Conservation (phyloP, 2,888 invertebrate species). For the Tiliacea aurago region DNA sequence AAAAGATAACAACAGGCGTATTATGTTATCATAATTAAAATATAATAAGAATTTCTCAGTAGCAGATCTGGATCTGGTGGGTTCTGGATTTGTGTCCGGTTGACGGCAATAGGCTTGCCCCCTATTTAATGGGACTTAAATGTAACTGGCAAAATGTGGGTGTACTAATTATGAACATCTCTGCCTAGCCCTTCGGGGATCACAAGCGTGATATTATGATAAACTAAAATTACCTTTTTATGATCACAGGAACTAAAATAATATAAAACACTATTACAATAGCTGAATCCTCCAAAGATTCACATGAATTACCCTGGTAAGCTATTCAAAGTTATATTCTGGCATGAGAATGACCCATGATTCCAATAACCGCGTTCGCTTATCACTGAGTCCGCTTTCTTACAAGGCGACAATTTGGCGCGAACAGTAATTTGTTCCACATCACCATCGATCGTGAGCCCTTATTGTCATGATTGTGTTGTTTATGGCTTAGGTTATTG, state of each 20-base stretch:
- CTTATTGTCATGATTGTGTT: constrained; percentile 59
- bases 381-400: not conserved
- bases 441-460: constrained; percentile 63
- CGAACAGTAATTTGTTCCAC: constrained; percentile 66
- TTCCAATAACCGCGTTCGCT: not conserved
- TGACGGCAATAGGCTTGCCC: no score
- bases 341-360: not conserved
- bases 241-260: no score
- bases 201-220: no score
- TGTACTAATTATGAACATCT: no score
- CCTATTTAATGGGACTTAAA: no score
- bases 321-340: not conserved
- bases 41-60: not conserved
- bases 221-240: not conserved
- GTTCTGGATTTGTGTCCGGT: no score
- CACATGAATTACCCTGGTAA: no score
- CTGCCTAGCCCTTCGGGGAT: no score
- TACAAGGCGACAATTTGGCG: constrained; percentile 70
- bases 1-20: not conserved
- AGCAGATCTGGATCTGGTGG: no score
- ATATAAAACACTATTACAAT: no score
- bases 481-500: constrained; percentile 62
- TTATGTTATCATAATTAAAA: not conserved
- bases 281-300: no score
- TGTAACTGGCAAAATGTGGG: no score